phyloP scores from a whole-genome alignment of 1,140 invertebrate species.

The Vollenhovia emeryi region DNA sequence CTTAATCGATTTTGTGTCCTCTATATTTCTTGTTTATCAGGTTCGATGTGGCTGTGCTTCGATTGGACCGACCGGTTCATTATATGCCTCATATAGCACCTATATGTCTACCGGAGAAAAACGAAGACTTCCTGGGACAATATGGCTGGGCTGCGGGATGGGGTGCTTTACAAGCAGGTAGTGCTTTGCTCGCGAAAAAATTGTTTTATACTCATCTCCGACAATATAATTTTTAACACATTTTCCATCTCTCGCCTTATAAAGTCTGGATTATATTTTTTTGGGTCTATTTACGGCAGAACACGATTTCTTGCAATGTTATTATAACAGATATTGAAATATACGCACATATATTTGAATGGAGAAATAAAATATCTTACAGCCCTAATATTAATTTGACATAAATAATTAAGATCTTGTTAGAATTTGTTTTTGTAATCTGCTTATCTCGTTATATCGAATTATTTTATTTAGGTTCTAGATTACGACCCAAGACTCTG shows the following conservation, averaged over 20 bases:
- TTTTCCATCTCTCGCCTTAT: neutral
- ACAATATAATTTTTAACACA: neutral
- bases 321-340: neutral
- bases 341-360: neutral
- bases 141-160: conserved; percentile 97
- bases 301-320: neutral
- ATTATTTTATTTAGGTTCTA: conserved; percentile 87
- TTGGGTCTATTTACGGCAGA: neutral
- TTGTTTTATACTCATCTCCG: neutral
- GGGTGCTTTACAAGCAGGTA: conserved; percentile 94
- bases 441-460: neutral
- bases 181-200: conserved; percentile 1
- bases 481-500: conserved; percentile 94
- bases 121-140: conserved; percentile 95
- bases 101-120: conserved; percentile 96
- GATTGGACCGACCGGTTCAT: conserved; percentile 94
- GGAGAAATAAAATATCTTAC: neutral
- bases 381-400: neutral
- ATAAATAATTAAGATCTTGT: neutral
- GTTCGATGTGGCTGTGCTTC: conserved; percentile 96
- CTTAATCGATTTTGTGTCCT: neutral
- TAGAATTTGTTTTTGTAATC: neutral
- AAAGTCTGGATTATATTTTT: too few relatives aligned
- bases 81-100: conserved; percentile 97
- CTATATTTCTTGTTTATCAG: conserved; percentile 77